These are phyloP conservation scores for Casuarius casuarius DNA, from an alignment of 2,113 vertebrate genomes.

Conservation along the genomic window DNA sequence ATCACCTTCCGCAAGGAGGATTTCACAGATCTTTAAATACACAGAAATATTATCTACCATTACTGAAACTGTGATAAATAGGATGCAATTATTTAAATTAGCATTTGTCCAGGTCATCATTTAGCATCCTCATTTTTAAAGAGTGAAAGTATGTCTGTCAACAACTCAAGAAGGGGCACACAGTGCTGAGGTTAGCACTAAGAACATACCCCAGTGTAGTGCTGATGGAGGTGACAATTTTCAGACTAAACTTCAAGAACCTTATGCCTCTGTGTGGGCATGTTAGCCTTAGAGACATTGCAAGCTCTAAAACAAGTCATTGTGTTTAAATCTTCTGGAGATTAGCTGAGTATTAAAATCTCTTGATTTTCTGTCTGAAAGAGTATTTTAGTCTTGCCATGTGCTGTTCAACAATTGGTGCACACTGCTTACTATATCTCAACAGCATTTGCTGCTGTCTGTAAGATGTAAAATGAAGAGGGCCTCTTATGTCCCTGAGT, in stretches of 20 bases:
- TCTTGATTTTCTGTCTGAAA: neutral
- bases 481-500: neutral
- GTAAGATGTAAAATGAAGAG: neutral
- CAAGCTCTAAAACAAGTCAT: neutral
- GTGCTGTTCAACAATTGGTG: neutral
- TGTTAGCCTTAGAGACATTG: neutral
- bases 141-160: neutral
- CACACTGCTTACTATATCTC: neutral
- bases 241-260: neutral
- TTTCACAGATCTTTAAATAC: constrained; percentile 38
- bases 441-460: neutral
- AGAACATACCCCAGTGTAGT: neutral
- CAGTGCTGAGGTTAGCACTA: neutral
- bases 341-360: neutral
- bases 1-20: neutral
- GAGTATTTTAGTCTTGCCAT: neutral
- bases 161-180: neutral
- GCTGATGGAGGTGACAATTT: neutral
- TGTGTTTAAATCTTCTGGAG: neutral
- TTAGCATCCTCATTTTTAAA: neutral
- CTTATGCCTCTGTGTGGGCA: neutral
- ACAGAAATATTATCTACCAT: neutral
- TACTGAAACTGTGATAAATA: neutral
- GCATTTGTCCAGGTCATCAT: constrained; percentile 5
- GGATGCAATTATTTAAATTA: constrained; percentile 29